Conservation (phyloP, 92 coral and sea anemone species). For the Siderastrea radians region DNA sequence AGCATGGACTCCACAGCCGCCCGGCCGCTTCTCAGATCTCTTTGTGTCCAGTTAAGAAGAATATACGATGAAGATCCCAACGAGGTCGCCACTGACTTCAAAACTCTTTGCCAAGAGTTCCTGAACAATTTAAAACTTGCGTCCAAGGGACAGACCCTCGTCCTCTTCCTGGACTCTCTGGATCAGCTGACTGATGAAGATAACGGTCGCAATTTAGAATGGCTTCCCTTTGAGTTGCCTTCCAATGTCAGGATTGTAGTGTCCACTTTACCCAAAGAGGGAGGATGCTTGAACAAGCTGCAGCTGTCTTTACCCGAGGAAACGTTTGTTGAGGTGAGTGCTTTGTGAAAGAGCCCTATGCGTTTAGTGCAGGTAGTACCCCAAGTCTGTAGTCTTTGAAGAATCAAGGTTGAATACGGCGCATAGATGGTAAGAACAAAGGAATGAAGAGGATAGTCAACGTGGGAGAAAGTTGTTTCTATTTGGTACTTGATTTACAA, state of each 20-base stretch:
- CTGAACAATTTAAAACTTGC: conserved; percentile 30
- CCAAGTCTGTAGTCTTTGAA: not conserved
- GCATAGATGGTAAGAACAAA: not conserved
- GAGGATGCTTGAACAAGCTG: conserved; percentile 51
- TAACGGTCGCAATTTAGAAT: conserved; percentile 48
- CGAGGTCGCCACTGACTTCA: conserved; percentile 44
- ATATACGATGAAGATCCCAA: conserved; percentile 27
- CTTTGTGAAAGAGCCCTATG: not conserved
- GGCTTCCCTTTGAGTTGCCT: conserved; percentile 56
- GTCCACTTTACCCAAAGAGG: conserved; percentile 42
- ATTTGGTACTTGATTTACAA: not conserved
- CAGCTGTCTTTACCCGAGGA: conserved; percentile 32
- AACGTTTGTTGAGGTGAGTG: conserved; percentile 40
- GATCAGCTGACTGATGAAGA: conserved; percentile 58
- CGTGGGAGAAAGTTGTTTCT: too few species aligned
- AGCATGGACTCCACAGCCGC: conserved; percentile 48
- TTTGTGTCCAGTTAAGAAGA: conserved; percentile 49
- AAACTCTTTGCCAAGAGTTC: conserved; percentile 38
- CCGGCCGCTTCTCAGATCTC: conserved; percentile 28
- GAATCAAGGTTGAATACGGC: not conserved
- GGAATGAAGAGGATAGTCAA: too few species aligned
- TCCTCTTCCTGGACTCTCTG: conserved; percentile 50
- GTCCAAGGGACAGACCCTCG: not conserved
- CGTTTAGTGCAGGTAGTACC: too few species aligned
- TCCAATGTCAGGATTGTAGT: conserved; percentile 40